These are phyloP conservation scores for Andricus curvator DNA, from an alignment of 2,888 invertebrate genomes.

Conservation along the genomic window DNA sequence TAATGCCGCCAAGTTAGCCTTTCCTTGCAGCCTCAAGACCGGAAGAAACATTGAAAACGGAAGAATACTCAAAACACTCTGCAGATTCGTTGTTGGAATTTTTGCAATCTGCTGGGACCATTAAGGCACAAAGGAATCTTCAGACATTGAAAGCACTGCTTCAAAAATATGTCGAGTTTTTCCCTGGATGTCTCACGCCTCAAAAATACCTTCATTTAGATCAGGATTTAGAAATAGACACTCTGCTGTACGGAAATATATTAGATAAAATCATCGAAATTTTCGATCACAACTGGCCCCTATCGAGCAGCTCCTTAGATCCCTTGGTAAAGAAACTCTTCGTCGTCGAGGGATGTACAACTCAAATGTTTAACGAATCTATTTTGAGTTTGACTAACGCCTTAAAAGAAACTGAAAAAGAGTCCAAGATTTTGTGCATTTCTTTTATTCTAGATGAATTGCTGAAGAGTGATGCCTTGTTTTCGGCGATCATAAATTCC, in stretches of 20 bases:
- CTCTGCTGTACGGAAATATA: slow-evolving; percentile 79
- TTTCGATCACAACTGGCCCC: slow-evolving; percentile 82
- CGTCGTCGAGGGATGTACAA: slow-evolving; percentile 79
- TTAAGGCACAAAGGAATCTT: slow-evolving; percentile 76
- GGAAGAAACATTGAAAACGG: slow-evolving; percentile 48
- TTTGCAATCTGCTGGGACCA: slow-evolving; percentile 69
- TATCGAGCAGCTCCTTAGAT: slow-evolving; percentile 74
- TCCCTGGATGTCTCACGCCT: slow-evolving; percentile 83
- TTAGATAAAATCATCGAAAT: slow-evolving; percentile 79
- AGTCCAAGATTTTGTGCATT: slow-evolving; percentile 73
- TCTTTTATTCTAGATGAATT: slow-evolving; percentile 79
- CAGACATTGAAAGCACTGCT: slow-evolving; percentile 63
- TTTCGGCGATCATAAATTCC: slow-evolving; percentile 79
- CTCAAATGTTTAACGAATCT: slow-evolving; percentile 76
- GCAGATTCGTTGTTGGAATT: slow-evolving; percentile 73
- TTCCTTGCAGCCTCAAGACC: slow-evolving; percentile 70
- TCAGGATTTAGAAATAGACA: slow-evolving; percentile 76
- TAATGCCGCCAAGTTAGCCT: slow-evolving; percentile 72
- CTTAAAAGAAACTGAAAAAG: slow-evolving; percentile 77
- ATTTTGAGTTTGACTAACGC: slow-evolving; percentile 79
- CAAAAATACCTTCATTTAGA: slow-evolving; percentile 84
- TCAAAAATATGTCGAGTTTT: slow-evolving; percentile 61
- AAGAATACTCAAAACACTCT: slow-evolving; percentile 46
- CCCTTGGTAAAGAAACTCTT: slow-evolving; percentile 79
- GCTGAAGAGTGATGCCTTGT: slow-evolving; percentile 81